Evolutionary conservation across 2,797 vertebrate species (phyloP), one percentile per base, ranked within the genome.

Genomic region (Atherinosoma microstoma): DNA sequence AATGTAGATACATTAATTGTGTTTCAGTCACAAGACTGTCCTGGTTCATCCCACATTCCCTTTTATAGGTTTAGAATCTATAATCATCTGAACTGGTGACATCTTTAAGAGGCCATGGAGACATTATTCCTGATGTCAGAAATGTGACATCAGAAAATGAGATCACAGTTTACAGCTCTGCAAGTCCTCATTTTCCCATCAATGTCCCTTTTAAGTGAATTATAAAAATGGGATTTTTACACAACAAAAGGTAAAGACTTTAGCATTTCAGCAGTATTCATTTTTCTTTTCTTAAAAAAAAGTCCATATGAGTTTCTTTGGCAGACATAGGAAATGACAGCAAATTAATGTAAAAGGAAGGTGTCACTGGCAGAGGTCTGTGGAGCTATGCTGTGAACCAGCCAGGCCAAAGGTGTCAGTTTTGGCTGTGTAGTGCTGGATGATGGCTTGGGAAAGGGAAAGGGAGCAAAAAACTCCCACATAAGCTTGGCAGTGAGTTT

Each of bases 371-470:
- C 56, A 38, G 67, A 80, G 79, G 83, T 84, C 71, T 79, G 63
- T 29, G 60, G 49, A 84, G 79, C 75, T 75, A 68, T 70, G 82
- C 59, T 36, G 58, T 10, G 29, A 64, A 51, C 58, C 61, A 6
- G 62, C 67, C 69, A 11, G 58, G 24, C 47, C 69, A 58, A 68
- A 90, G 85, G 88, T 90, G 90, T 90, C 67, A 91, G 60, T 84
- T 92, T 89, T 91, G 89, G 79, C 83, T 81, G 79, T 84, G 85
- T 82, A 89, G 85, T 90, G 87, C 87, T 87, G 91, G 80, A 87
- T 70, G 57, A 83, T 67, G 22, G 75, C 67, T 82, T 54, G 45
- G 32, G 54, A 20, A 5, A 16, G 20, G 29, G 60, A 38, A 20
- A 53, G 67, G 35, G 8, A 3, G 42, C 16, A 68, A 47, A 57